Percentiles rank a stretch among this genome's conserved stretches.
phyloP scores from a whole-genome alignment of 2,888 invertebrate species.

The Drosophila robusta region DNA sequence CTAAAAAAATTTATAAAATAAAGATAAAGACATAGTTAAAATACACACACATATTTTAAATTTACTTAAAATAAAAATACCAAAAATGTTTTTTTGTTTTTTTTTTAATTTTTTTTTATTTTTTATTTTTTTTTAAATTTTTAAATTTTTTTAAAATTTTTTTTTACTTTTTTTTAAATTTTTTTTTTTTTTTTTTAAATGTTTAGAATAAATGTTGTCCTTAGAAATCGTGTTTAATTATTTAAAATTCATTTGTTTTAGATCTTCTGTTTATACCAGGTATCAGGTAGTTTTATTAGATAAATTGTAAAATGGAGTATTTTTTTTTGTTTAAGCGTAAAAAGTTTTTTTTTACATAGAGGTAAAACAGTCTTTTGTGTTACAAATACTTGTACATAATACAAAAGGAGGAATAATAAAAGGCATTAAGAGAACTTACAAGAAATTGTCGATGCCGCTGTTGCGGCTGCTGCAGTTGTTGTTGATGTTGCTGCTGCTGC shows the following conservation, averaged over 20 bases:
- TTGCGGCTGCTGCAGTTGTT: slow-evolving; percentile 42
- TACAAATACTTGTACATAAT: slow-evolving; percentile 22
- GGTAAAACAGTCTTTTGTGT: slow-evolving; percentile 57
- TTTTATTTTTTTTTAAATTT: slow-evolving; percentile 7
- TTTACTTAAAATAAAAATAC: slow-evolving; percentile 47
- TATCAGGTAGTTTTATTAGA: slow-evolving; percentile 14
- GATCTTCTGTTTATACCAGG: not conserved
- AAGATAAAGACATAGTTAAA: not conserved
- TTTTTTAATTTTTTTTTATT: not conserved
- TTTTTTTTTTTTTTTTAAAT: slow-evolving; percentile 8
- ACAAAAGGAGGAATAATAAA: slow-evolving; percentile 20
- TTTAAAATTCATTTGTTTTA: slow-evolving; percentile 2
- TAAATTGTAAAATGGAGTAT: slow-evolving; percentile 22
- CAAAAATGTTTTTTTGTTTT: slow-evolving; percentile 22
- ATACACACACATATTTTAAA: slow-evolving; percentile 5
- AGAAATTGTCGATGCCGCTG: slow-evolving; percentile 84
- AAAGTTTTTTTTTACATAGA: slow-evolving; percentile 30
- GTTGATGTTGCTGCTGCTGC: slow-evolving; percentile 41
- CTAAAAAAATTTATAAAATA: not conserved
- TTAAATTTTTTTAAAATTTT: too few relatives aligned
- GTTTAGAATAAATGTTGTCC: not conserved
- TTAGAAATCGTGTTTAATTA: not conserved
- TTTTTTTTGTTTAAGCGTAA: slow-evolving; percentile 21
- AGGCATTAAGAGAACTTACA: slow-evolving; percentile 82
- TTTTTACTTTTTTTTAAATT: not conserved